These are phyloP conservation scores for Linnaemya vulpina DNA, from an alignment of 2,888 invertebrate species.

Conservation along the genomic window DNA sequence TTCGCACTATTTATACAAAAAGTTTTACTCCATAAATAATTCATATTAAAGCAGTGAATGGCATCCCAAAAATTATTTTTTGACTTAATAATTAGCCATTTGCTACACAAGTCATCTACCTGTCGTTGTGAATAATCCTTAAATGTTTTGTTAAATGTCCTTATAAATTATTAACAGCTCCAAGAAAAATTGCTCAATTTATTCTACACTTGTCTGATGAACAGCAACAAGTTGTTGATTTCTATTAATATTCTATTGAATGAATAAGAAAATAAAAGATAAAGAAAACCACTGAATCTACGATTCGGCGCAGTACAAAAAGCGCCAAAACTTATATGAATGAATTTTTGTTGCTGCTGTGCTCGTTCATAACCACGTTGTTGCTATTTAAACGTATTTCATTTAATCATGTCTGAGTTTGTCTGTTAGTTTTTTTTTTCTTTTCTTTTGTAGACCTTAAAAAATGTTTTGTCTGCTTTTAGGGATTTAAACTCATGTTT, in stretches of 20 bases:
- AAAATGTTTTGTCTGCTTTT: conserved; percentile 60
- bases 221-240: conserved; percentile 57
- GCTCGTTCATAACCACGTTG: neutral
- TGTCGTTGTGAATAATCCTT: conserved; percentile 42
- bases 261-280: neutral
- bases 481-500: conserved; percentile 73
- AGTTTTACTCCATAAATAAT: neutral
- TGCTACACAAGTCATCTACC: neutral
- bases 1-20: conserved; percentile 2
- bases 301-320: conserved; percentile 58
- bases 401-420: conserved; percentile 47
- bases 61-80: neutral
- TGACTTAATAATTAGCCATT: conserved; percentile 47
- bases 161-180: conserved; percentile 55
- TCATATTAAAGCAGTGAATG: neutral
- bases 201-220: conserved; percentile 30
- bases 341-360: conserved; percentile 46
- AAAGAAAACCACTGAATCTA: neutral
- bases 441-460: conserved; percentile 16
- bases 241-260: neutral
- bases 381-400: conserved; percentile 7
- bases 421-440: conserved; percentile 39
- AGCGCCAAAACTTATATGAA: conserved; percentile 60
- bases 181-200: conserved; percentile 49
- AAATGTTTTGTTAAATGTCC: conserved; percentile 45